Evolutionary conservation across 1,140 invertebrate species (phyloP).

Genomic region (Stratiolaelaps scimitus): DNA sequence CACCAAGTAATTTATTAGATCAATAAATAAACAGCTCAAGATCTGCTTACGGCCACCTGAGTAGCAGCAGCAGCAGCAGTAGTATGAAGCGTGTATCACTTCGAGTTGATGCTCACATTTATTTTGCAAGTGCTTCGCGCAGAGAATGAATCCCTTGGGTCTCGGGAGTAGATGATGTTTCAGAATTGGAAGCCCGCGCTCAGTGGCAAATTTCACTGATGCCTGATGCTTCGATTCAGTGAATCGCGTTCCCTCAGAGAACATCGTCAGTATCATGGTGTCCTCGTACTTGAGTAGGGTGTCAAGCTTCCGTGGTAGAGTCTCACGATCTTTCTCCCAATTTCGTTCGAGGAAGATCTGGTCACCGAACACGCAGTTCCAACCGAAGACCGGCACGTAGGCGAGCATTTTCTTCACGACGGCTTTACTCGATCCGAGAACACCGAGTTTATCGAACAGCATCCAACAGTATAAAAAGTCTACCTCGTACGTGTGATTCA

Average conservation of each 20-base stretch:
- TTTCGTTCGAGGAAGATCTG: conserved; percentile 80
- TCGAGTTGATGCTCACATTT: conserved; percentile 34
- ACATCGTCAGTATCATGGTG: conserved; percentile 75
- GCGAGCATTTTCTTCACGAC: conserved; percentile 72
- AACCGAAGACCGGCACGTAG: conserved; percentile 83
- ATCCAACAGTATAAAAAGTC: conserved; percentile 88
- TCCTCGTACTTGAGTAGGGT: conserved; percentile 72
- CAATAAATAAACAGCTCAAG: conserved; percentile 29
- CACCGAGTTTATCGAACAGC: conserved; percentile 58
- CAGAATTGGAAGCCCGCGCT: conserved; percentile 66
- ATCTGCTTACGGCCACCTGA: not conserved
- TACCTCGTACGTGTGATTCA: conserved; percentile 91
- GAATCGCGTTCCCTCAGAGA: conserved; percentile 85
- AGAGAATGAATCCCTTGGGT: conserved; percentile 64
- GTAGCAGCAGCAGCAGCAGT: conserved; percentile 11
- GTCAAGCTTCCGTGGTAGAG: conserved; percentile 62
- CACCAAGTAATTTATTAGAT: conserved; percentile 8
- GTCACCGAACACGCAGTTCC: conserved; percentile 87
- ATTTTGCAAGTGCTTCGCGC: conserved; percentile 34
- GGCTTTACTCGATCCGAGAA: conserved; percentile 57
- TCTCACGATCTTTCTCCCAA: conserved; percentile 72
- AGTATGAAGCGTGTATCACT: not conserved
- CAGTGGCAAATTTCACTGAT: conserved; percentile 69
- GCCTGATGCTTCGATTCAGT: conserved; percentile 71
- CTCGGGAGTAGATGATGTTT: conserved; percentile 85